phyloP scores from a whole-genome alignment of 2,797 vertebrate genomes.

The Myripristis murdjan region DNA sequence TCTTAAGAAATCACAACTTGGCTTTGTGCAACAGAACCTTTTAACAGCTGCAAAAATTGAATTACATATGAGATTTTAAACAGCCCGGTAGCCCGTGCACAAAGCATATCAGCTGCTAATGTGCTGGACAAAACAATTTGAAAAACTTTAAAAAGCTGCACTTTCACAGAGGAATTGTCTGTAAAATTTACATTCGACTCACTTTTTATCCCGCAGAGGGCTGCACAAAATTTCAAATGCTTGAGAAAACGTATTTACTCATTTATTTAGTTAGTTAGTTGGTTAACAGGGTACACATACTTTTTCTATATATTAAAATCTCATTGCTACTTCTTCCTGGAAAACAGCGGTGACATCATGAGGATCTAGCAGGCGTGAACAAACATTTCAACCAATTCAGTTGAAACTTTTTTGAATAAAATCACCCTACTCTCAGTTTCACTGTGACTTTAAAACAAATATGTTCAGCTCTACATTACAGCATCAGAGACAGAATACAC shows the following conservation, averaged over 20 bases:
- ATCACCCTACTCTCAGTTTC: too few relatives aligned
- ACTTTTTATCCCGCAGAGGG: slow-evolving; percentile 46
- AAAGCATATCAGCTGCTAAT: not conserved
- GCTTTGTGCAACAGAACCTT: not conserved
- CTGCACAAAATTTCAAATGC: not conserved
- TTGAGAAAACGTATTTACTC: too few relatives aligned
- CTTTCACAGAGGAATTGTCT: not conserved
- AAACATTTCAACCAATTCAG: too few relatives aligned
- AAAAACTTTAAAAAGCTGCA: slow-evolving; percentile 10
- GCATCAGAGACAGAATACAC: too few relatives aligned
- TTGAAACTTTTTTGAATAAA: too few relatives aligned
- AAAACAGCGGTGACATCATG: too few relatives aligned
- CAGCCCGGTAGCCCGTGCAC: not conserved
- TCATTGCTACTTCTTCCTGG: too few relatives aligned
- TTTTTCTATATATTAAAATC: too few relatives aligned
- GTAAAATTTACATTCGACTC: slow-evolving; percentile 17
- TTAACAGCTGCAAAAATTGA: too few relatives aligned
- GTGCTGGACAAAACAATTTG: not conserved
- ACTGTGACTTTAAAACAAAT: slow-evolving; percentile 9
- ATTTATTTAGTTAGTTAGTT: too few relatives aligned
- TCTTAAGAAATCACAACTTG: not conserved
- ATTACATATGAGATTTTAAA: not conserved
- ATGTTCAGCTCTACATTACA: not conserved
- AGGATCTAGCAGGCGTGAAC: too few relatives aligned
- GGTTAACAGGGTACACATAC: too few relatives aligned